A percentile compares a stretch with the other conserved stretches of the same genome.
These are phyloP conservation scores for Coremacera marginata DNA, from an alignment of 2,888 invertebrate genomes.

Conservation along the genomic window DNA sequence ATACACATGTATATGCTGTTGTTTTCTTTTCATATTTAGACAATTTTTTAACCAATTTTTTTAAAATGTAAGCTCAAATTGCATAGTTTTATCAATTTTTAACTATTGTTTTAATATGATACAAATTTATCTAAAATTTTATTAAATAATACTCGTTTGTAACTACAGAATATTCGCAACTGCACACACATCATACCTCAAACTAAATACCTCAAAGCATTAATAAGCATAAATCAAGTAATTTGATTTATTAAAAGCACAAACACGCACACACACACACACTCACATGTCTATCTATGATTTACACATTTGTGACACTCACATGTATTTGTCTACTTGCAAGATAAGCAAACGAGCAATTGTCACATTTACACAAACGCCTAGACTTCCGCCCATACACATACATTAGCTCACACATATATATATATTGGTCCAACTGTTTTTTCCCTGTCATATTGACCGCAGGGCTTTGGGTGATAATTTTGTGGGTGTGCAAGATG, in stretches of 20 bases:
- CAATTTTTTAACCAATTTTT: too few relatives aligned
- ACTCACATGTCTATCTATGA: background rate
- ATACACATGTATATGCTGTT: too few relatives aligned
- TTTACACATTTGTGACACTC: background rate
- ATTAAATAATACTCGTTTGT: too few relatives aligned
- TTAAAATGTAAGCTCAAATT: too few relatives aligned
- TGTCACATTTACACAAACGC: constrained; percentile 21
- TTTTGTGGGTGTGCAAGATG: background rate
- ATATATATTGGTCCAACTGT: background rate
- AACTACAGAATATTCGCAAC: too few relatives aligned
- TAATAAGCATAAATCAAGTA: constrained; percentile 35
- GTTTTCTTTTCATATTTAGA: too few relatives aligned
- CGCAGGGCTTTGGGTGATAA: background rate
- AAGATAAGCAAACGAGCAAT: background rate
- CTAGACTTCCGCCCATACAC: background rate
- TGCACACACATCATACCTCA: too few relatives aligned
- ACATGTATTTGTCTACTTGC: too few relatives aligned
- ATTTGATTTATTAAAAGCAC: constrained; percentile 18
- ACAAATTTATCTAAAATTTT: too few relatives aligned
- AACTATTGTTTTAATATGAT: too few relatives aligned
- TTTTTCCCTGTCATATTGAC: background rate
- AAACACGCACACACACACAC: background rate
- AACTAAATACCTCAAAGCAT: constrained; percentile 20
- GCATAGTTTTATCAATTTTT: too few relatives aligned
- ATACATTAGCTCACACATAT: background rate